Evolutionary conservation across 2,888 invertebrate species (phyloP).

Genomic region (Imbricaverruca yamaguchii): DNA sequence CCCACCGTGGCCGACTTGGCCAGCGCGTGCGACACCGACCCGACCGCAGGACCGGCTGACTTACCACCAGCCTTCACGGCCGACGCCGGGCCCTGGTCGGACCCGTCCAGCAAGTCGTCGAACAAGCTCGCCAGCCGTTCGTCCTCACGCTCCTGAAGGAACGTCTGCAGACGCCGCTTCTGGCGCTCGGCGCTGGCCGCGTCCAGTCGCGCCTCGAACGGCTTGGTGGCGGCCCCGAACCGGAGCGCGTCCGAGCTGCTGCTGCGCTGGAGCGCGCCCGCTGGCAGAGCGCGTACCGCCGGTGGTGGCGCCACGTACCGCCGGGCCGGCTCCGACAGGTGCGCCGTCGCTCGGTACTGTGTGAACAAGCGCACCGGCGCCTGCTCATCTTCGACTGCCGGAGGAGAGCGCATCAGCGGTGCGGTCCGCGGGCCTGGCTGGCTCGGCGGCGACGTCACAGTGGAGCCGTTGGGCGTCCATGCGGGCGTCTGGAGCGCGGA

Average conservation of each 20-base stretch:
- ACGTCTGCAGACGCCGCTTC: neutral
- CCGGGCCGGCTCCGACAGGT: neutral
- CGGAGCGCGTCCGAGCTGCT: conserved; percentile 16
- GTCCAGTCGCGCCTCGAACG: neutral
- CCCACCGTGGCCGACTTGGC: conserved; percentile 5
- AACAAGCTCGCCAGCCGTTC: conserved; percentile 1
- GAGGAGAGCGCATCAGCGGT: conserved; percentile 2
- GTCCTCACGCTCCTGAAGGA: conserved; percentile 15
- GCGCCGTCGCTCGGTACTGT: conserved; percentile 2
- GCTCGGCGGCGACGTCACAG: neutral
- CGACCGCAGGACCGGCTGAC: neutral
- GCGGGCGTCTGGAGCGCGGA: neutral
- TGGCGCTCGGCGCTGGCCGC: neutral
- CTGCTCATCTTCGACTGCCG: conserved; percentile 23
- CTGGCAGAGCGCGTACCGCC: conserved; percentile 22
- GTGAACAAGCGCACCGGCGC: conserved; percentile 25
- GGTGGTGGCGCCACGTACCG: conserved; percentile 25
- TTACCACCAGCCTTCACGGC: neutral
- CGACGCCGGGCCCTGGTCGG: neutral
- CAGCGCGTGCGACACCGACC: neutral
- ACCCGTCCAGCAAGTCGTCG: neutral
- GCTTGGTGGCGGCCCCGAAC: neutral
- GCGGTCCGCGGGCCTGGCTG: neutral
- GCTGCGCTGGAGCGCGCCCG: conserved; percentile 27
- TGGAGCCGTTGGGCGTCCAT: neutral